These are phyloP conservation scores for Acanthurus lineatus DNA, from an alignment of 2,797 vertebrate genomes.

Conservation along the genomic window DNA sequence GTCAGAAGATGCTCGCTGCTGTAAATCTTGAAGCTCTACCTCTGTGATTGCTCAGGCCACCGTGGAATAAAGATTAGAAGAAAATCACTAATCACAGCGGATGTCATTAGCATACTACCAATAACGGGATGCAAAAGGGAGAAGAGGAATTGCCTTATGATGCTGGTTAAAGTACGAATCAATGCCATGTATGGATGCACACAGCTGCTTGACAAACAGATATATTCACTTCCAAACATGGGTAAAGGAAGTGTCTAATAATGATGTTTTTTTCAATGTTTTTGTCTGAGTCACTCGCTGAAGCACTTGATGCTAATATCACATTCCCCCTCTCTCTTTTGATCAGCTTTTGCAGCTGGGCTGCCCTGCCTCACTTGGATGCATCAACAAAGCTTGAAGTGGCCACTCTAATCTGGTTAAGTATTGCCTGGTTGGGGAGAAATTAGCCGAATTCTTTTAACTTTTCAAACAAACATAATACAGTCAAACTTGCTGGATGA, in stretches of 20 bases:
- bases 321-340: slow-evolving; percentile 85
- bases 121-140: slow-evolving; percentile 90
- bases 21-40: slow-evolving; percentile 91
- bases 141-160: slow-evolving; percentile 88
- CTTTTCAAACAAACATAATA: slow-evolving; percentile 88
- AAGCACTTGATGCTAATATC: slow-evolving; percentile 86
- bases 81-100: slow-evolving; percentile 95
- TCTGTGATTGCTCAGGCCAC: slow-evolving; percentile 94
- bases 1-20: slow-evolving; percentile 85
- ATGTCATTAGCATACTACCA: slow-evolving; percentile 97
- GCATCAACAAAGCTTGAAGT: slow-evolving; percentile 87
- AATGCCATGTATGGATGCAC: slow-evolving; percentile 86
- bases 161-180: slow-evolving; percentile 89
- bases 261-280: slow-evolving; percentile 84
- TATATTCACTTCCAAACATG: slow-evolving; percentile 84
- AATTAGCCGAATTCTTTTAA: slow-evolving; percentile 85
- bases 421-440: slow-evolving; percentile 83
- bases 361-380: slow-evolving; percentile 84
- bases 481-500: slow-evolving; percentile 82
- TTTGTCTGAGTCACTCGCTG: slow-evolving; percentile 82
- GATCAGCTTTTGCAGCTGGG: slow-evolving; percentile 87
- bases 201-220: slow-evolving; percentile 88
- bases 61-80: slow-evolving; percentile 94
- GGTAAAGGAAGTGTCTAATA: slow-evolving; percentile 86
- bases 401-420: slow-evolving; percentile 85